These are phyloP conservation scores for Xiphophorus birchmanni DNA, from an alignment of 2,797 vertebrate species.

Conservation along the genomic window DNA sequence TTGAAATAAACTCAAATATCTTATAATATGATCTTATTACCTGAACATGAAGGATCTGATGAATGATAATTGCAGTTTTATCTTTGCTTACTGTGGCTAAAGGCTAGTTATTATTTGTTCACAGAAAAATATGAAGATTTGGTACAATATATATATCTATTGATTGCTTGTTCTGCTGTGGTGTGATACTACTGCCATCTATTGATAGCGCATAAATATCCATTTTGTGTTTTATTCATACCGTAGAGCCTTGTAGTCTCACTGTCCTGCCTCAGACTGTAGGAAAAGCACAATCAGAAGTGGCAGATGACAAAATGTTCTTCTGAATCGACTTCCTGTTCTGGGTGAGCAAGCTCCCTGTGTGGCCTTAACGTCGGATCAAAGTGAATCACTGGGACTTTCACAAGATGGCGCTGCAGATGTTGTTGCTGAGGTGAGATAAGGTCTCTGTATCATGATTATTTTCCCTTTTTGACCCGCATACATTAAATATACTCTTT, in stretches of 20 bases:
- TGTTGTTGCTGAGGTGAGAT: background rate
- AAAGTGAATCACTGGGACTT: background rate
- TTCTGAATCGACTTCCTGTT: slow-evolving; percentile 25
- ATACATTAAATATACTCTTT: background rate
- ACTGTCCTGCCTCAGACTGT: slow-evolving; percentile 6
- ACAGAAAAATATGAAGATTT: slow-evolving; percentile 20
- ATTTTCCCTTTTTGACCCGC: background rate
- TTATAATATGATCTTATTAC: slow-evolving; percentile 33
- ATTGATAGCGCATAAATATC: slow-evolving; percentile 38
- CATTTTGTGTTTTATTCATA: background rate
- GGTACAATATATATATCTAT: slow-evolving; percentile 23
- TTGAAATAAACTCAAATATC: slow-evolving; percentile 44
- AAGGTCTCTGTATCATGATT: background rate
- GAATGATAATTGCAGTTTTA: slow-evolving; percentile 49
- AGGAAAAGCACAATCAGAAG: slow-evolving; percentile 14
- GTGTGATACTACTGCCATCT: slow-evolving; percentile 78
- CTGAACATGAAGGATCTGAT: slow-evolving; percentile 38
- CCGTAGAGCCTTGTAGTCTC: slow-evolving; percentile 3
- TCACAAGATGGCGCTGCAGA: slow-evolving; percentile 7
- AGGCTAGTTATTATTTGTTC: slow-evolving; percentile 44
- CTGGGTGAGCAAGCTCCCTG: background rate
- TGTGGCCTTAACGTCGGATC: background rate
- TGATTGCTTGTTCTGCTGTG: slow-evolving; percentile 23
- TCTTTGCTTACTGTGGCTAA: slow-evolving; percentile 50
- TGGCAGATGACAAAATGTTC: slow-evolving; percentile 31